phyloP scores from a whole-genome alignment of 2,888 invertebrate species.

The Zaprionus lineosus region DNA sequence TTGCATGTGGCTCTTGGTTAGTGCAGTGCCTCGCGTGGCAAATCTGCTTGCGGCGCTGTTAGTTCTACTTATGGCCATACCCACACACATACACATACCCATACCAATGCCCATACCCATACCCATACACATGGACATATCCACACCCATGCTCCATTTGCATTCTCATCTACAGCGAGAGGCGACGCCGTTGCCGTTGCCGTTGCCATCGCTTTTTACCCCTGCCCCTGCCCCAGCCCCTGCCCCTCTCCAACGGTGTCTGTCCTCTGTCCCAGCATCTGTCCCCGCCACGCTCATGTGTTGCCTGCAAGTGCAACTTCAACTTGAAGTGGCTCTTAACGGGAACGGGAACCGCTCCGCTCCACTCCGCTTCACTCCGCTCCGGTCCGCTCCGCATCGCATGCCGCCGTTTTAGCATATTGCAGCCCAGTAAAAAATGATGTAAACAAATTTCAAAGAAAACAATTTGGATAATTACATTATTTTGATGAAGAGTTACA shows the following conservation, averaged over 20 bases:
- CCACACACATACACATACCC: too few relatives aligned
- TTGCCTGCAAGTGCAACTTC: slow-evolving; percentile 38
- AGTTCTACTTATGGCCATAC: slow-evolving; percentile 11
- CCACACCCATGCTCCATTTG: slow-evolving; percentile 1
- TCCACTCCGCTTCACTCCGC: too few relatives aligned
- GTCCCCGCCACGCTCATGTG: slow-evolving; percentile 14
- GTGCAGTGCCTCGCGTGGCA: slow-evolving; percentile 12
- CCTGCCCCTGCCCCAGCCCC: slow-evolving; percentile 3
- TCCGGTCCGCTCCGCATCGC: too few relatives aligned
- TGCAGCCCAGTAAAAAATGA: slow-evolving; percentile 50
- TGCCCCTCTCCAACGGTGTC: background rate
- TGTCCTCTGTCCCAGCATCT: background rate
- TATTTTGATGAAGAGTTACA: slow-evolving; percentile 75
- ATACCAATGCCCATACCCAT: slow-evolving; percentile 6
- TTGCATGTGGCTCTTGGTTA: slow-evolving; percentile 25
- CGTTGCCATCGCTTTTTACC: too few relatives aligned
- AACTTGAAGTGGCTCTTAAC: slow-evolving; percentile 69
- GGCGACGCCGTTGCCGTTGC: too few relatives aligned
- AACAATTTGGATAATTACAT: slow-evolving; percentile 78
- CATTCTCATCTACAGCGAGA: background rate
- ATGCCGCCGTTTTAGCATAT: too few relatives aligned
- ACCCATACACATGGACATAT: background rate
- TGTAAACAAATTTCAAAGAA: slow-evolving; percentile 77
- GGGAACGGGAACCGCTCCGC: slow-evolving; percentile 69
- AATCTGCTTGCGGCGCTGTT: slow-evolving; percentile 19